A percentile compares a stretch with the other conserved stretches of the same genome.
Evolutionary conservation across 2,113 vertebrate genomes (phyloP).

Genomic region (Sinocyclocheilus maitianheensis): DNA sequence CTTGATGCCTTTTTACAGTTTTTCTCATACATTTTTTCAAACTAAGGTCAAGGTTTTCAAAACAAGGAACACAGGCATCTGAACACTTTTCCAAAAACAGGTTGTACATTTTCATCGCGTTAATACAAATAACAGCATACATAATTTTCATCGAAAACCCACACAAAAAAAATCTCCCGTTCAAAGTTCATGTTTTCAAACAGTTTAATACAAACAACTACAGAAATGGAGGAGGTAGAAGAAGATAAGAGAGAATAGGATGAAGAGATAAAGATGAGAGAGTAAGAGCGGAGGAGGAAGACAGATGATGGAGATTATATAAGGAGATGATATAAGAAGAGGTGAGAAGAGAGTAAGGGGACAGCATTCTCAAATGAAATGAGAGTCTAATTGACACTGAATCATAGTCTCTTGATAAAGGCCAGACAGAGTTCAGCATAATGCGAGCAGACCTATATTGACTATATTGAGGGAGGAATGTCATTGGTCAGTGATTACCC

Average conservation of each 20-base stretch:
- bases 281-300: constrained; percentile 6
- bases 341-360: neutral
- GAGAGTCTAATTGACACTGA: constrained; percentile 23
- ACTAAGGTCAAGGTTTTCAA: neutral
- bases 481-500: neutral
- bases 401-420: constrained; percentile 7
- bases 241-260: neutral
- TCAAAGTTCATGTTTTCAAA: neutral
- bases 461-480: neutral
- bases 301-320: constrained; percentile 3
- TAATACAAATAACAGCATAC: neutral
- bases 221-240: constrained; percentile 13
- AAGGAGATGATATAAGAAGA: neutral
- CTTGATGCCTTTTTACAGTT: neutral
- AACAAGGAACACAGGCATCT: neutral
- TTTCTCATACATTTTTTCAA: constrained; percentile 8
- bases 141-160: neutral
- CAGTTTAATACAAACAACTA: neutral
- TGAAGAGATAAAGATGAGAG: constrained; percentile 15
- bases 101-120: neutral
- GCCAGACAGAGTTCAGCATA: neutral
- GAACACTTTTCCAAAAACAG: neutral
- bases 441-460: neutral
- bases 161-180: neutral
- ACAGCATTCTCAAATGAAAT: constrained; percentile 18